Evolutionary conservation across 1,140 invertebrate genomes (phyloP), one percentile per base, ranked within the genome.

Genomic region (Choristoneura fumiferana): DNA sequence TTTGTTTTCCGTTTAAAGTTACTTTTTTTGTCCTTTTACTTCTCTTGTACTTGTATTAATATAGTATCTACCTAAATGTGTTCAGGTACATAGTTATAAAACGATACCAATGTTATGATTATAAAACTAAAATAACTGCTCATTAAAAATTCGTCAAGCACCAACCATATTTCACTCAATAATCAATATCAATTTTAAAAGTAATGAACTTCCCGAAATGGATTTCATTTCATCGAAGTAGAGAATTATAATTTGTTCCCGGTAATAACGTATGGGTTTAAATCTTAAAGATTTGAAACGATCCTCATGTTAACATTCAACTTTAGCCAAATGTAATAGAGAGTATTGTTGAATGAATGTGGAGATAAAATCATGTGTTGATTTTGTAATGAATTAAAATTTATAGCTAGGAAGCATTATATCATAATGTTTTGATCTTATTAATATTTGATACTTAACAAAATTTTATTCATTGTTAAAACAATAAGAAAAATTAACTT

Each of bases 191-290:
- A 45, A 18, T 29, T 45, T 8, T 45, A 18, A 45, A 45, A 18
- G 15, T 45, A 18, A 45, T 45, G 18, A 6, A 29, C 60, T 59
- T 56, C 56, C 59, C 45, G 55, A 65, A 58, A 58, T 52, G 52
- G 57, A 38, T 14, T 4, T 53, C 37, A 29, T 61, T 57, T 54
- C 52, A 55, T 65, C 45, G 52, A 57, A 38, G 34, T n/a, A 15
- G 58, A 61, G 15, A 54, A 63, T 40, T 54, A 57, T 57, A 55
- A 61, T 58, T 58, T 49, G 55, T 55, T 55, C 34, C 36, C 39
- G 40, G 57, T 55, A 61, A 61, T 54, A 49, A 58, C 37, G 35
- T 13, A 33, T 13, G 17, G 12, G 40, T 64, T 57, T 57, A 57
- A 57, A 57, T 58, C 54, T 13, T 43, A 56, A 10, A 45, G 6